These are phyloP conservation scores for Acanthopleura granulata DNA, from an alignment of 2,888 invertebrate species.

Conservation along the genomic window DNA sequence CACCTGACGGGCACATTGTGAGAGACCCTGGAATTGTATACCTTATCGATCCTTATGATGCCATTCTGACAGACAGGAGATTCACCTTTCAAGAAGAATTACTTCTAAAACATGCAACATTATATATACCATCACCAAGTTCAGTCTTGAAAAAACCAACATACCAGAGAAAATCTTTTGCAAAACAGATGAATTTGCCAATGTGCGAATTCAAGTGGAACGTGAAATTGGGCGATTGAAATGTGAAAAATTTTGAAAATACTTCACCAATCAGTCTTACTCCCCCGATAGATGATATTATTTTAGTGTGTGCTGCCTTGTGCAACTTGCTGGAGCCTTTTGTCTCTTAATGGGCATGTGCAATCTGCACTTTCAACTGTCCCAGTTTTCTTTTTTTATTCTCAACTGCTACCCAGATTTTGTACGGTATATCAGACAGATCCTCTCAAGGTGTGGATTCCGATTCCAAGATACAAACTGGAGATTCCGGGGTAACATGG, in stretches of 20 bases:
- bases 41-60: conserved; percentile 28
- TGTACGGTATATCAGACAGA: too few species aligned
- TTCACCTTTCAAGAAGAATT: conserved; percentile 32
- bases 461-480: too few species aligned
- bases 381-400: too few species aligned
- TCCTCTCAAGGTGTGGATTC: too few species aligned
- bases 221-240: conserved; percentile 35
- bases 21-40: conserved; percentile 26
- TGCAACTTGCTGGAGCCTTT: conserved; percentile 31
- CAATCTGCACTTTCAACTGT: too few species aligned
- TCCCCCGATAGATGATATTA: conserved; percentile 33
- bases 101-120: conserved; percentile 17
- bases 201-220: conserved; percentile 36
- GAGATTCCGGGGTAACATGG: too few species aligned
- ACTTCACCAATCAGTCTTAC: conserved; percentile 32
- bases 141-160: too few species aligned
- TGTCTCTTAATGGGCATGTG: conserved; percentile 21
- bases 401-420: too few species aligned
- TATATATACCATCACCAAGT: conserved; percentile 18
- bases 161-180: neutral
- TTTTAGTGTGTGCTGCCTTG: conserved; percentile 35
- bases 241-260: conserved; percentile 25
- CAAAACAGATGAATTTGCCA: conserved; percentile 32
- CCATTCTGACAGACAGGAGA: conserved; percentile 32
- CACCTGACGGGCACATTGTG: conserved; percentile 31